A percentile compares a stretch with the other conserved stretches of the same genome.
phyloP scores from a whole-genome alignment of 2,797 vertebrate genomes.

The Tokudaia muenninki region DNA sequence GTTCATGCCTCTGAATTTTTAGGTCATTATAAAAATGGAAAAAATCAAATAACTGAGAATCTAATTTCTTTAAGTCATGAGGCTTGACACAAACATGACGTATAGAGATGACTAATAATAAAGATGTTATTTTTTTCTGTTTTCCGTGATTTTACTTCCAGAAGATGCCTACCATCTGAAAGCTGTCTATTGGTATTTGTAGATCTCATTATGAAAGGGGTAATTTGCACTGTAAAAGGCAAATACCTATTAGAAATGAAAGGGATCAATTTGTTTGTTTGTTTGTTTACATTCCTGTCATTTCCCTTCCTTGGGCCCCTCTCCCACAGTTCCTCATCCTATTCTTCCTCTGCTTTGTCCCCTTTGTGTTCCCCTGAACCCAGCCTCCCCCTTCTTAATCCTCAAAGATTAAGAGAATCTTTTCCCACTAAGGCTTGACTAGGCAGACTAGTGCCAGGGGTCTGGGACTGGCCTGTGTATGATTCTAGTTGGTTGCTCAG shows the following conservation, averaged over 20 bases:
- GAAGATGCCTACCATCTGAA: slow-evolving; percentile 91
- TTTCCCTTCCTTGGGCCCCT: neutral
- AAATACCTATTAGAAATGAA: slow-evolving; percentile 91
- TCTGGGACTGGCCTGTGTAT: neutral
- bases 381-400: neutral
- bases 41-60: slow-evolving; percentile 32
- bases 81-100: slow-evolving; percentile 9
- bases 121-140: slow-evolving; percentile 10
- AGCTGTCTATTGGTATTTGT: slow-evolving; percentile 93
- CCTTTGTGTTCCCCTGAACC: neutral
- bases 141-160: slow-evolving; percentile 90
- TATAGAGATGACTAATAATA: slow-evolving; percentile 26
- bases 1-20: neutral
- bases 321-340: neutral
- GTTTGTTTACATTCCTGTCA: neutral
- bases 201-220: slow-evolving; percentile 92
- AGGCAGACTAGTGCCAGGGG: neutral
- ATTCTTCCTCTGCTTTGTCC: neutral
- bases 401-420: neutral
- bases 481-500: neutral
- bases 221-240: slow-evolving; percentile 91
- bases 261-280: slow-evolving; percentile 87
- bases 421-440: neutral
- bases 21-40: slow-evolving; percentile 61
- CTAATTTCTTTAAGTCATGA: slow-evolving; percentile 53